These are phyloP conservation scores for Ormia ochracea DNA, from an alignment of 2,888 invertebrate genomes.

Conservation along the genomic window DNA sequence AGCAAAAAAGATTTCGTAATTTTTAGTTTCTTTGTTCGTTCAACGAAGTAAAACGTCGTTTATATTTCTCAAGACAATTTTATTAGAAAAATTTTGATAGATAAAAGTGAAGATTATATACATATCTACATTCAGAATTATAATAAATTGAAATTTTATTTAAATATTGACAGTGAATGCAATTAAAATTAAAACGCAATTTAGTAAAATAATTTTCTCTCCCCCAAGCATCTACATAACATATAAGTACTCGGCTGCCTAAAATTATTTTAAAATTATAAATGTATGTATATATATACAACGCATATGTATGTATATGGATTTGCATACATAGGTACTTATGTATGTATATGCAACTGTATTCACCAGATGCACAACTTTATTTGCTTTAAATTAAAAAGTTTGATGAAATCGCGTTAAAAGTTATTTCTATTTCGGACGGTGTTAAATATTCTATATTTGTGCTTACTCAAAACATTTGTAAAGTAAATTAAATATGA, in stretches of 20 bases:
- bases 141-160: background rate
- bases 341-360: no score
- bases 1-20: constrained; percentile 53
- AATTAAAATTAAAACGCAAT: constrained; percentile 27
- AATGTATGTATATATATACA: no score
- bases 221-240: background rate
- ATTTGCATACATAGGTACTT: no score
- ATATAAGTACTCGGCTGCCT: background rate
- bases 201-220: background rate
- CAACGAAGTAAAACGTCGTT: constrained; percentile 53
- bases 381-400: no score
- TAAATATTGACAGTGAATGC: background rate
- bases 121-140: background rate
- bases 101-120: constrained; percentile 5
- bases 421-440: background rate
- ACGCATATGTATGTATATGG: no score
- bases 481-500: no score
- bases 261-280: background rate
- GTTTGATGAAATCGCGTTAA: no score
- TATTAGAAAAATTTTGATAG: constrained; percentile 20
- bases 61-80: constrained; percentile 39
- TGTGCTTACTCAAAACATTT: background rate
- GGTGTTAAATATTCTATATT: background rate
- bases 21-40: constrained; percentile 63
- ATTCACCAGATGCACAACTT: no score